Conservation (phyloP, 2,797 vertebrate species). For the Thalassophryne amazonica region DNA sequence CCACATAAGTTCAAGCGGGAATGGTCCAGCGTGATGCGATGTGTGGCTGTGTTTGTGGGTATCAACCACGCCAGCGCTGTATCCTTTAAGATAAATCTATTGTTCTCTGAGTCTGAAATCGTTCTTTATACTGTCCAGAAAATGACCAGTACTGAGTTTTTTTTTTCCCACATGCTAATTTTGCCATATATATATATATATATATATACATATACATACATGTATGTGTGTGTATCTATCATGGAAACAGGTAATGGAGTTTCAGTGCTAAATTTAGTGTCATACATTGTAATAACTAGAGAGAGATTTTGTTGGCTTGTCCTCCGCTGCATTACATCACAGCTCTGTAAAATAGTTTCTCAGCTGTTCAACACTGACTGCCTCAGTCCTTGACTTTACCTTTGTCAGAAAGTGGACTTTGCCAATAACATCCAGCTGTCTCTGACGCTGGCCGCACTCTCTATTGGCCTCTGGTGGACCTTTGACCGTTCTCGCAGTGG, state of each 20-base stretch:
- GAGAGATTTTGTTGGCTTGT: too few relatives aligned
- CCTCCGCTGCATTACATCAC: background rate
- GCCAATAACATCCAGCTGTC: constrained; percentile 95
- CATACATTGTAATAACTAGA: too few relatives aligned
- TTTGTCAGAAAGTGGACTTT: constrained; percentile 93
- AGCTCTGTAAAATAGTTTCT: background rate
- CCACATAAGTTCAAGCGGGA: constrained; percentile 97
- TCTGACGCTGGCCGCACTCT: constrained; percentile 91
- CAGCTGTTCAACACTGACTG: background rate
- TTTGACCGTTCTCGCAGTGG: constrained; percentile 94
- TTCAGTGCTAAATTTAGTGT: too few relatives aligned
- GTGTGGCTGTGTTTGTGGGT: constrained; percentile 95
- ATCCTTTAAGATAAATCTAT: constrained; percentile 75
- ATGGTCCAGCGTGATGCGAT: constrained; percentile 98
- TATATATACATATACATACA: too few relatives aligned
- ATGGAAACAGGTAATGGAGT: too few relatives aligned
- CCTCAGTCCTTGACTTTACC: constrained; percentile 75
- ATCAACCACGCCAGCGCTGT: constrained; percentile 98
- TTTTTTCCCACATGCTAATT: too few relatives aligned
- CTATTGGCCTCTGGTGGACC: constrained; percentile 95
- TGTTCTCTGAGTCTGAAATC: background rate
- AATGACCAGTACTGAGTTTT: background rate
- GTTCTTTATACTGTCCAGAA: background rate
- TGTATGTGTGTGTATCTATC: too few relatives aligned
- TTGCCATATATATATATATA: too few relatives aligned